Percentiles rank a stretch among this genome's conserved stretches.
Evolutionary conservation across 2,113 vertebrate genomes (phyloP).

Genomic region (Tragelaphus buxtoni): DNA sequence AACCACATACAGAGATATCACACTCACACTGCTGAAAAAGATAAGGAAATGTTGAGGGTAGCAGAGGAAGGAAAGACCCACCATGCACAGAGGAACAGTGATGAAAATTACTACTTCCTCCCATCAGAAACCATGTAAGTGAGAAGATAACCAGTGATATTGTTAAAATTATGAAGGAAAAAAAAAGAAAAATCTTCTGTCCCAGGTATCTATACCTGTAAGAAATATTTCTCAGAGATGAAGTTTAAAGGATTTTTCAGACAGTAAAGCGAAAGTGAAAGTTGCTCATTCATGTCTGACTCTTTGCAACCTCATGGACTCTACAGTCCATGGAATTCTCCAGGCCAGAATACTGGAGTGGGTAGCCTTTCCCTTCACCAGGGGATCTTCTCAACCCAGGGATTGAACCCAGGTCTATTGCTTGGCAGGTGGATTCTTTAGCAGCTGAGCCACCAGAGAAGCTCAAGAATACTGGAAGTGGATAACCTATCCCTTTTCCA

Average conservation of each 20-base stretch:
- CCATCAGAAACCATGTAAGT: not conserved
- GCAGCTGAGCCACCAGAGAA: not conserved
- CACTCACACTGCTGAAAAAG: not conserved
- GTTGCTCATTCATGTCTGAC: not conserved
- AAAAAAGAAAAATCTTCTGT: not conserved
- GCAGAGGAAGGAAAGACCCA: not conserved
- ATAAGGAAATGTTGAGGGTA: not conserved
- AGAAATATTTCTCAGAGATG: not conserved
- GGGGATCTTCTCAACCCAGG: not conserved
- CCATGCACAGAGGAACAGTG: not conserved
- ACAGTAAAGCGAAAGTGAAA: not conserved
- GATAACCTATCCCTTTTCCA: not conserved
- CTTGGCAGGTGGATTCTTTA: not conserved
- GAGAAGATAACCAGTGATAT: not conserved
- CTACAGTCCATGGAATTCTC: not conserved
- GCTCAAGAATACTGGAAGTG: not conserved
- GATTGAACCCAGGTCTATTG: not conserved
- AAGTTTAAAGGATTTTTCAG: not conserved
- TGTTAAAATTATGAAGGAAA: not conserved
- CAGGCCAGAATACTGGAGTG: not conserved
- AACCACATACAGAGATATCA: not conserved
- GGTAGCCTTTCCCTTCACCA: not conserved
- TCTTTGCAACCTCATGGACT: not conserved
- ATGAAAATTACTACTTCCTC: not conserved
- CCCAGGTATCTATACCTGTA: not conserved